These are phyloP conservation scores for Tetrapedia diversipes DNA, from an alignment of 2,888 invertebrate species.

Conservation along the genomic window DNA sequence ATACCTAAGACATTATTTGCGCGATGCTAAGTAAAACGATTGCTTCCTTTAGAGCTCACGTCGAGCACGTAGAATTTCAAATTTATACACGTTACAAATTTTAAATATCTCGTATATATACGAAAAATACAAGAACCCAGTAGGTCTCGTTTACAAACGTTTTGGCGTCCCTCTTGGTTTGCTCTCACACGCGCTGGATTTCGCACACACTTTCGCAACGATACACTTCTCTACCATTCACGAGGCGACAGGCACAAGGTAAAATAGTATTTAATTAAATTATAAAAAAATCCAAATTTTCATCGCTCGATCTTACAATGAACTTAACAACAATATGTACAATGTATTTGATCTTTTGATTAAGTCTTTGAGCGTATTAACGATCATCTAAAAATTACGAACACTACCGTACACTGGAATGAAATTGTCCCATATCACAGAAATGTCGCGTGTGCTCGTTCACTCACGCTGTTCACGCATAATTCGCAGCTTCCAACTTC, in stretches of 20 bases:
- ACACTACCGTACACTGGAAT: constrained; percentile 67
- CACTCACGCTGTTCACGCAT: constrained; percentile 26
- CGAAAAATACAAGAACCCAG: constrained; percentile 6
- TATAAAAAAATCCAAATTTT: constrained; percentile 27
- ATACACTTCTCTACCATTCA: constrained; percentile 1
- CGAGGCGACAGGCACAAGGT: background rate
- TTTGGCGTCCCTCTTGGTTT: constrained; percentile 29
- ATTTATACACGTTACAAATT: constrained; percentile 29
- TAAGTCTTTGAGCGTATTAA: constrained; percentile 62
- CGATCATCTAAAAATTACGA: constrained; percentile 48
- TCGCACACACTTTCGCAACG: background rate
- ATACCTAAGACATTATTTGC: constrained; percentile 60
- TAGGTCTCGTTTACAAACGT: constrained; percentile 30
- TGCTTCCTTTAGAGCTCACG: background rate
- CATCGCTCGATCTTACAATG: constrained; percentile 1
- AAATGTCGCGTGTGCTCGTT: constrained; percentile 57
- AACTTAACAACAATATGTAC: constrained; percentile 43
- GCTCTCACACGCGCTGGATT: background rate
- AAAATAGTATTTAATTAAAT: constrained; percentile 25
- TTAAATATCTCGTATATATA: constrained; percentile 15
- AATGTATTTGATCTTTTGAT: constrained; percentile 52
- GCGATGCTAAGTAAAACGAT: constrained; percentile 44
- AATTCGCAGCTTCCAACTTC: background rate
- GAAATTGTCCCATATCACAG: constrained; percentile 69
- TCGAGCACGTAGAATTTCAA: background rate